phyloP scores from a whole-genome alignment of 2,113 vertebrate genomes.

The Upupa epops region DNA sequence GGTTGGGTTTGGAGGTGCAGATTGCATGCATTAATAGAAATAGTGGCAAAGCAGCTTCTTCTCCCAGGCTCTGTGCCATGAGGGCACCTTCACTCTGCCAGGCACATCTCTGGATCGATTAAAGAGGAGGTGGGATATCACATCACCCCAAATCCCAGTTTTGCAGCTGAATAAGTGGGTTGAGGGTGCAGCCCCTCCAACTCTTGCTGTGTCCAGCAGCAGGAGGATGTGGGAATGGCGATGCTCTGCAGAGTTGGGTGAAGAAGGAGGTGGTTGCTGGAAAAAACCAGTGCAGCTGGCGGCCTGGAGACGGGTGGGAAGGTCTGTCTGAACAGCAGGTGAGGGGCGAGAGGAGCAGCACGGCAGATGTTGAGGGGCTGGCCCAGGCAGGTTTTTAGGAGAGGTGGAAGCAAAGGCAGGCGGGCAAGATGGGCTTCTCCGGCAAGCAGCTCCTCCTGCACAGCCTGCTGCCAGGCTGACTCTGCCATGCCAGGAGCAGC shows the following conservation, averaged over 20 bases:
- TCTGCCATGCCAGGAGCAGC: neutral
- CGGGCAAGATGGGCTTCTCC: neutral
- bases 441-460: neutral
- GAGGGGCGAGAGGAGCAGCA: slow-evolving; percentile 29
- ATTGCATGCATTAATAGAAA: neutral
- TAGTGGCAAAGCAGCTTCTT: neutral
- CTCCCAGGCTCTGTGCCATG: neutral
- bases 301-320: neutral
- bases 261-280: neutral
- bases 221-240: neutral
- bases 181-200: neutral
- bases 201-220: neutral
- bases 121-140: neutral
- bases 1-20: neutral
- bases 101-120: neutral
- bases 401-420: neutral
- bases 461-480: neutral
- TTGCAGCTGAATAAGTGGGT: neutral
- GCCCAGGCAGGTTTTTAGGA: neutral
- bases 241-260: neutral
- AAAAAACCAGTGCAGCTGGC: neutral
- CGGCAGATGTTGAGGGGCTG: neutral
- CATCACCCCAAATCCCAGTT: neutral
- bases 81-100: neutral
- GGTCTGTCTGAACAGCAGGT: slow-evolving; percentile 32